Evolutionary conservation across 2,888 invertebrate species (phyloP).

Genomic region (Lamellibrachia satsuma): DNA sequence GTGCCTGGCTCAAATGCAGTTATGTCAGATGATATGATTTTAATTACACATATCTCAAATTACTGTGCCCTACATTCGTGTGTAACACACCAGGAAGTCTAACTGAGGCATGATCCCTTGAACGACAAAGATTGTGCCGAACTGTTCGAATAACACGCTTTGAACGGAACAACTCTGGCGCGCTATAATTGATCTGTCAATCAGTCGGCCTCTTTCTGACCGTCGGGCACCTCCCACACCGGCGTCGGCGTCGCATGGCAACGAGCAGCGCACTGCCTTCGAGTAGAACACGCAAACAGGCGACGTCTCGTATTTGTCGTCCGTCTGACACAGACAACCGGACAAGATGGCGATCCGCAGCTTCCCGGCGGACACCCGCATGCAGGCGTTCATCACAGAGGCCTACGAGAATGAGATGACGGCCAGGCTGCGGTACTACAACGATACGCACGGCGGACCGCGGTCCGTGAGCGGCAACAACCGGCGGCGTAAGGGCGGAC

Average conservation of each 20-base stretch:
- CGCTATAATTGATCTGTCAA: neutral
- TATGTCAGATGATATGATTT: no score
- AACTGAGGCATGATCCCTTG: neutral
- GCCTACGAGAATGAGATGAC: constrained; percentile 24
- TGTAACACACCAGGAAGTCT: no score
- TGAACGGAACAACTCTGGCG: neutral
- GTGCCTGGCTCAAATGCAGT: no score
- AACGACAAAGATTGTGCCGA: neutral
- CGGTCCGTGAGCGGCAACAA: constrained; percentile 32
- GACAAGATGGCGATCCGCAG: constrained; percentile 24
- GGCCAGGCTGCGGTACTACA: constrained; percentile 13
- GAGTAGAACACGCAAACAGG: neutral
- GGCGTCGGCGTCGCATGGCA: neutral
- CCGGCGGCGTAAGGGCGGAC: neutral
- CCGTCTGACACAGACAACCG: neutral
- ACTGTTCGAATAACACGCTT: neutral
- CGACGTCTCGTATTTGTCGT: neutral
- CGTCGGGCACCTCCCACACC: neutral
- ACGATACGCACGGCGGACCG: neutral
- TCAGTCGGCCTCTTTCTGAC: neutral
- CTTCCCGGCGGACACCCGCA: constrained; percentile 26
- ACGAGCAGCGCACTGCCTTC: neutral
- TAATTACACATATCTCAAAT: no score
- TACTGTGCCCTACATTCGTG: no score
- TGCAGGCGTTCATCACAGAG: constrained; percentile 26